A percentile compares a stretch with the other conserved stretches of the same genome.
phyloP scores from a whole-genome alignment of 2,888 invertebrate species.

The Drosophila suboccidentalis region DNA sequence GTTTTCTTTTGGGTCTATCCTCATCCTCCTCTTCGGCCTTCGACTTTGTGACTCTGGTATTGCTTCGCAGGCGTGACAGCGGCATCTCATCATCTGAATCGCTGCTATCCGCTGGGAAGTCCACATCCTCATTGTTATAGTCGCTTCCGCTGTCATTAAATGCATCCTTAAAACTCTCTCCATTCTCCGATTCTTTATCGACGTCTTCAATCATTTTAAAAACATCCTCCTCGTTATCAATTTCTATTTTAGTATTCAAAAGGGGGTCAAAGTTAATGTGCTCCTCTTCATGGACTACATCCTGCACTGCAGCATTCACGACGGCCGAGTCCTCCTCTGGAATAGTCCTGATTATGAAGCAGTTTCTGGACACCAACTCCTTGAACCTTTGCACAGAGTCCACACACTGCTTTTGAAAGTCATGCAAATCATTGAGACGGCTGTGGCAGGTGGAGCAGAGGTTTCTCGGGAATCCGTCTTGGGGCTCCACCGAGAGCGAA shows the following conservation, averaged over 20 bases:
- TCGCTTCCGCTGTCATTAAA: slow-evolving; percentile 45
- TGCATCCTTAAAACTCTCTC: slow-evolving; percentile 27
- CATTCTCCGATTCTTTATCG: slow-evolving; percentile 71
- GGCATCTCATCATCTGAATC: slow-evolving; percentile 74
- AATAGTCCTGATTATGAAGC: not conserved
- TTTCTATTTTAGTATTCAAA: slow-evolving; percentile 78
- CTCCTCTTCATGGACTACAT: slow-evolving; percentile 71
- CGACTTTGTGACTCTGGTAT: slow-evolving; percentile 5
- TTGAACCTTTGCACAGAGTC: slow-evolving; percentile 76
- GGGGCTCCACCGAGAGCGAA: slow-evolving; percentile 76
- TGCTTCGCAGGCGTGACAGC: slow-evolving; percentile 53
- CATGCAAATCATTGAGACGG: slow-evolving; percentile 78
- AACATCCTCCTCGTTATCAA: slow-evolving; percentile 82
- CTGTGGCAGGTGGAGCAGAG: slow-evolving; percentile 76
- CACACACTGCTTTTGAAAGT: slow-evolving; percentile 80
- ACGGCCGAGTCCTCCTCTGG: not conserved
- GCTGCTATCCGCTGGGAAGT: slow-evolving; percentile 60
- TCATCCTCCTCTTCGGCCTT: slow-evolving; percentile 13
- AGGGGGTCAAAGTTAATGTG: slow-evolving; percentile 77
- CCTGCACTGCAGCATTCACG: not conserved
- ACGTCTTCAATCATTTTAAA: slow-evolving; percentile 82
- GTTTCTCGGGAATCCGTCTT: slow-evolving; percentile 81
- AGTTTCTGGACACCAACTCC: slow-evolving; percentile 62
- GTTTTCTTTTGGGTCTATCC: slow-evolving; percentile 46
- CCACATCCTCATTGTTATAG: slow-evolving; percentile 49